Evolutionary conservation across 2,888 invertebrate species (phyloP).

Genomic region (Synanthedon andrenaeformis): DNA sequence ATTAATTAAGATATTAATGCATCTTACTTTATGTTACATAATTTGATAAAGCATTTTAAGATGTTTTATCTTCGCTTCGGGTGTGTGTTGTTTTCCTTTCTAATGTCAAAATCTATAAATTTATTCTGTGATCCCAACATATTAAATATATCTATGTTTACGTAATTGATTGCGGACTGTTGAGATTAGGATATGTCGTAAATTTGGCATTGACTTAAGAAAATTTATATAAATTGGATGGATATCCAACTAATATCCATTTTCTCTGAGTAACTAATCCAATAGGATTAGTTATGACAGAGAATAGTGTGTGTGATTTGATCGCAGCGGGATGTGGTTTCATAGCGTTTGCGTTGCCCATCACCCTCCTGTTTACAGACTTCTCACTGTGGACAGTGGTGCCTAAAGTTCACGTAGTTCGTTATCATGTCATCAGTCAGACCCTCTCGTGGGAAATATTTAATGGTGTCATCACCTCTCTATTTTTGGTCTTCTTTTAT

Average conservation of each 20-base stretch:
- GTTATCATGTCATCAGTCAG: conserved; percentile 36
- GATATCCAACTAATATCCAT: no score
- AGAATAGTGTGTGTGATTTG: conserved; percentile 12
- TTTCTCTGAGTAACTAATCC: no score
- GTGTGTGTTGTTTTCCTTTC: no score
- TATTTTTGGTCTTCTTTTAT: conserved; percentile 39
- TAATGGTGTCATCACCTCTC: conserved; percentile 26
- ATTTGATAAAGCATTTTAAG: no score
- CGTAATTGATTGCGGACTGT: not conserved
- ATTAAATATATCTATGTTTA: no score
- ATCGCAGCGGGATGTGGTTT: not conserved
- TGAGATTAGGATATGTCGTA: not conserved
- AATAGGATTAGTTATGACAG: not conserved
- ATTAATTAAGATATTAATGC: no score
- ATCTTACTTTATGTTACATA: no score
- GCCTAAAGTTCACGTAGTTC: conserved; percentile 41
- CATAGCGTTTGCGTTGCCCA: conserved; percentile 42
- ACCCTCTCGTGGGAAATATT: conserved; percentile 41
- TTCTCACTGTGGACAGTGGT: conserved; percentile 49
- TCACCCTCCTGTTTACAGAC: conserved; percentile 43
- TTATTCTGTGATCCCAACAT: no score
- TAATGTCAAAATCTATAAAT: no score
- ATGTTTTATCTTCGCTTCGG: no score
- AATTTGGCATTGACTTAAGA: not conserved
- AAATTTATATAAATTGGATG: no score